Base-by-base conservation (phyloP, 2,797 vertebrate genomes). In the Tympanoctomys barrerae region DNA sequence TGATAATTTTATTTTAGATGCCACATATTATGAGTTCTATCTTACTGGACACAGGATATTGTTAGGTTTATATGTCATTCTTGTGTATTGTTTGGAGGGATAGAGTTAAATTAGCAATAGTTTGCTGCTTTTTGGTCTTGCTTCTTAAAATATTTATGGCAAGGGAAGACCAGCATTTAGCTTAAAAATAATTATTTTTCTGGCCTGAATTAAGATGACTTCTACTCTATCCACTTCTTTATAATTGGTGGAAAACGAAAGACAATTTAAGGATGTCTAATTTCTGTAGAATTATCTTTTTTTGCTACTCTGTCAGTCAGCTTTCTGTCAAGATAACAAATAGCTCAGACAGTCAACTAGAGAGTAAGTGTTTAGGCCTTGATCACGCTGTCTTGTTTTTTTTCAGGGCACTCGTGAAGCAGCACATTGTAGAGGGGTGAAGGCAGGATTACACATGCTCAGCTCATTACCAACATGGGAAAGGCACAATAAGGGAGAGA, bases 1-100 rank as follows among this genome's bases (percentile, higher is more conserved):
- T 85, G 33, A 11, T 39, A 87, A 87, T 89, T 89, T 94, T 95
- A 54, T 85, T 85, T 22, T 87, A 26, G 31, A 64, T 78, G 22
- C 1, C 14, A 90, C 54, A 70, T 12, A n/a, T n/a, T 64, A 49
- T 66, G 7, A 82, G 82, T 68, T 83, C 71, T 79, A 70, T 21
- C 14, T 91, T 90, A 21, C 31, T 75, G 39, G 16, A n/a, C 80
- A 36, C 1, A 57, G 64, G 8, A 22, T 80, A 84, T 84, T 68
- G 90, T 46, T 77, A 24, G 59, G 42, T 71, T 94, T 22, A 7
- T 22, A 7, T 83, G 83, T 52, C 52, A 75, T 94, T 77, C 85
- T 54, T 11, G 52, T 88, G 7, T 91, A 4, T 14, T 80, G 62
- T 86, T 71, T 62, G 26, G 77, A 82, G 8, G n/a, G 11, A 86